Evolutionary conservation across 2,888 invertebrate species (phyloP).

Genomic region (Netelia melanura): DNA sequence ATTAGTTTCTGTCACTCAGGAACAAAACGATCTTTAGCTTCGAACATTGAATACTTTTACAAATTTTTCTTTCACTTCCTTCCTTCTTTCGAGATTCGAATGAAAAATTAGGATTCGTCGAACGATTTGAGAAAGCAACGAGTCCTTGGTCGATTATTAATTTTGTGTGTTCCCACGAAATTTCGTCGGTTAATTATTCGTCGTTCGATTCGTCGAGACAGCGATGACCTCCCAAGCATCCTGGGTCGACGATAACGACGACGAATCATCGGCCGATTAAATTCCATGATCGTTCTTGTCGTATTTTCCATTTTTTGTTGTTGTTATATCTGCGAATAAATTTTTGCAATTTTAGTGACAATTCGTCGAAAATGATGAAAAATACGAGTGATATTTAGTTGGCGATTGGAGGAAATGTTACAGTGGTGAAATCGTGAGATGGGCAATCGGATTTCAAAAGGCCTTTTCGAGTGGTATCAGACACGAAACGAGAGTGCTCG

Average conservation of each 20-base stretch:
- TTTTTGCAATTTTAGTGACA: neutral
- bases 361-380: neutral
- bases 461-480: slow-evolving; percentile 23
- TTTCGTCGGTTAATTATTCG: slow-evolving; percentile 32
- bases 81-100: neutral
- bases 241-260: slow-evolving; percentile 44
- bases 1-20: slow-evolving; percentile 38
- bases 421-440: neutral
- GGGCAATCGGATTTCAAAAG: slow-evolving; percentile 46
- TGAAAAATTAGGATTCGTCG: neutral
- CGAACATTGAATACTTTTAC: neutral
- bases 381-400: neutral
- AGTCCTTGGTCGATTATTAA: slow-evolving; percentile 19
- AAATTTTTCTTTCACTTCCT: neutral
- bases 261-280: slow-evolving; percentile 44
- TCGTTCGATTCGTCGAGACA: slow-evolving; percentile 47
- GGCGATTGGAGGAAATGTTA: neutral
- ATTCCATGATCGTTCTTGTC: slow-evolving; percentile 19
- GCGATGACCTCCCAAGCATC: slow-evolving; percentile 63
- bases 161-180: slow-evolving; percentile 2
- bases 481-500: slow-evolving; percentile 23
- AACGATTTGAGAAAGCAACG: slow-evolving; percentile 13
- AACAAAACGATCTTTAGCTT: slow-evolving; percentile 10
- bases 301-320: neutral
- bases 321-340: slow-evolving; percentile 8